Percentiles rank a stretch among this genome's conserved stretches.
Evolutionary conservation across 2,113 vertebrate genomes (phyloP).

Genomic region (Prionailurus viverrinus): DNA sequence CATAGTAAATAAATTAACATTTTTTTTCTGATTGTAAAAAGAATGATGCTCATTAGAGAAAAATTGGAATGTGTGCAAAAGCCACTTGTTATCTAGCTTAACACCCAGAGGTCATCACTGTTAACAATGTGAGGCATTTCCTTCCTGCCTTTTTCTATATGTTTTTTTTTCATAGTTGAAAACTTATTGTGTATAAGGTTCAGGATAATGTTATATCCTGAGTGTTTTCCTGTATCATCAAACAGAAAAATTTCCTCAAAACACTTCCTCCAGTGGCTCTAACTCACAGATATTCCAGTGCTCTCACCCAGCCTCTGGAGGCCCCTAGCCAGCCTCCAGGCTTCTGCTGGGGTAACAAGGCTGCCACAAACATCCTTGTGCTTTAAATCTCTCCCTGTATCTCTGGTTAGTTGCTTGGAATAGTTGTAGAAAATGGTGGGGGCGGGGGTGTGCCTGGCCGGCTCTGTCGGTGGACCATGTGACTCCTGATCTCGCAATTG

Average conservation of each 20-base stretch:
- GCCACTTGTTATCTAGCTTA: neutral
- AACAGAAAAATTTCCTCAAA: slow-evolving; percentile 57
- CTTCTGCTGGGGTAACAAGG: slow-evolving; percentile 2
- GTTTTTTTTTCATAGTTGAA: slow-evolving; percentile 10
- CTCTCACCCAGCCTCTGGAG: neutral
- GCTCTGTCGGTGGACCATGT: too few relatives aligned
- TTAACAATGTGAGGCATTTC: slow-evolving; percentile 71
- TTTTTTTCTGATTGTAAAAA: slow-evolving; percentile 59
- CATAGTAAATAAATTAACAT: neutral
- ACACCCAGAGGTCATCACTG: slow-evolving; percentile 48
- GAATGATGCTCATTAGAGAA: slow-evolving; percentile 43
- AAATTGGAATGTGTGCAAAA: slow-evolving; percentile 46
- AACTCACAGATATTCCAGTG: neutral
- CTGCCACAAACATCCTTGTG: neutral
- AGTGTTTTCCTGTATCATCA: slow-evolving; percentile 50
- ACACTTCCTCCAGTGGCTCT: neutral
- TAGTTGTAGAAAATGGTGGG: neutral
- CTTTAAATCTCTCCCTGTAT: neutral
- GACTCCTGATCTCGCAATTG: too few relatives aligned
- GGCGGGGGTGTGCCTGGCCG: too few relatives aligned
- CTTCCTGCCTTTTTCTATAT: slow-evolving; percentile 77
- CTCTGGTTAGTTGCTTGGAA: slow-evolving; percentile 41
- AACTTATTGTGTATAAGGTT: slow-evolving; percentile 50
- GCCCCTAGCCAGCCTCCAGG: neutral
- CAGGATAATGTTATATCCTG: slow-evolving; percentile 37